phyloP scores from a whole-genome alignment of 2,888 invertebrate species.

The Beris chalybata region DNA sequence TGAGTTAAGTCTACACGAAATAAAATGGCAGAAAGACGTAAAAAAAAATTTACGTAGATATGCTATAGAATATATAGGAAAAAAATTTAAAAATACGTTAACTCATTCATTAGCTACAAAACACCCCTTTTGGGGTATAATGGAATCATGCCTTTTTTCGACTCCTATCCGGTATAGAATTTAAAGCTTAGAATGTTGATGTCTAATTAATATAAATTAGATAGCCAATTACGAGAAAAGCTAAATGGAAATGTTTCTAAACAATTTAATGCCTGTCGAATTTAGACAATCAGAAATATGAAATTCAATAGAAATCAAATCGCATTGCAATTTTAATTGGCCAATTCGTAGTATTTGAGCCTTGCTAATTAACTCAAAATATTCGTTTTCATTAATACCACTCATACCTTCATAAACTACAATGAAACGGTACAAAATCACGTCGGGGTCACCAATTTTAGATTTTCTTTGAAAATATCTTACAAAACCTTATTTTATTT shows the following conservation, averaged over 20 bases:
- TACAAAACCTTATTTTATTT: too few relatives aligned
- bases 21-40: conserved; percentile 1
- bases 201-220: not conserved
- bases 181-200: too few relatives aligned
- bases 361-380: too few relatives aligned
- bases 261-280: not conserved
- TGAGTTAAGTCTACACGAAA: not conserved
- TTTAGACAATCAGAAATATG: not conserved
- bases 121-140: not conserved
- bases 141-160: not conserved
- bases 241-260: not conserved
- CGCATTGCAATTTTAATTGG: not conserved
- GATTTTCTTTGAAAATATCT: too few relatives aligned
- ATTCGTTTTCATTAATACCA: too few relatives aligned
- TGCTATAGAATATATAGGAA: not conserved
- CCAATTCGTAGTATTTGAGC: too few relatives aligned
- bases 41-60: not conserved
- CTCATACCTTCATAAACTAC: too few relatives aligned
- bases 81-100: not conserved
- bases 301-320: not conserved
- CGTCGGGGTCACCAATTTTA: too few relatives aligned
- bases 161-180: too few relatives aligned
- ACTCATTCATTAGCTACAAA: conserved; percentile 6
- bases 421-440: too few relatives aligned
- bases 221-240: not conserved